Evolutionary conservation across 1,140 invertebrate species (phyloP).

Genomic region (fruit fly (Drosophila melanogaster)): DNA sequence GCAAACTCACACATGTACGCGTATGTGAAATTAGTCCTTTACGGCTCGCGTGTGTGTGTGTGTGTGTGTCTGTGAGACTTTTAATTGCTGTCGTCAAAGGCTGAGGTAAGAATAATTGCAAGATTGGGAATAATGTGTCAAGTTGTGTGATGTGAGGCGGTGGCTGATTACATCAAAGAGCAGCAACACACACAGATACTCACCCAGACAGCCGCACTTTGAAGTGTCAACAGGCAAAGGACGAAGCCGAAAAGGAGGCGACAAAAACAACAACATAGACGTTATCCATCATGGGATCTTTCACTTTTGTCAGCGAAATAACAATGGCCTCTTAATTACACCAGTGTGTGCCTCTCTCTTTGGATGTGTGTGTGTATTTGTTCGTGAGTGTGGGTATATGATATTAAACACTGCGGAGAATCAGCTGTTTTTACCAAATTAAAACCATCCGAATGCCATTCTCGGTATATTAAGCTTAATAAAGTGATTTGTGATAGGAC

Average conservation of each 20-base stretch:
- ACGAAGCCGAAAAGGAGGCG: conserved; percentile 38
- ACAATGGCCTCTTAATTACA: conserved; percentile 84
- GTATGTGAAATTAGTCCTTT: conserved; percentile 53
- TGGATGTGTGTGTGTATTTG: conserved; percentile 31
- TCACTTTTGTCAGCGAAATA: conserved; percentile 84
- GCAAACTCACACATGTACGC: conserved; percentile 27
- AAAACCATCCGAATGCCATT: neutral
- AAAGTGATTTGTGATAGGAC: too few relatives aligned
- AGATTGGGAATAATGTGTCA: conserved; percentile 82
- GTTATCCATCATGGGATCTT: conserved; percentile 84
- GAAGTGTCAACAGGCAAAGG: conserved; percentile 80
- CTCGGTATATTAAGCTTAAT: neutral
- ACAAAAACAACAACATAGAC: conserved; percentile 33
- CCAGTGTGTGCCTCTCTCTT: conserved; percentile 48
- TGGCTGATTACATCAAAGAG: conserved; percentile 76
- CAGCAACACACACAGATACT: conserved; percentile 9
- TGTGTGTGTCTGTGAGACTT: conserved; percentile 39
- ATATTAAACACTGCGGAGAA: conserved; percentile 8
- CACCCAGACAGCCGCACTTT: conserved; percentile 63
- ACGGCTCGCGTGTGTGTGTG: conserved; percentile 33
- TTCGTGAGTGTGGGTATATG: conserved; percentile 5
- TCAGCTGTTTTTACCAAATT: too few relatives aligned
- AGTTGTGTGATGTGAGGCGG: conserved; percentile 34
- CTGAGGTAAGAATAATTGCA: conserved; percentile 83
- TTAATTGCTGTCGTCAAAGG: conserved; percentile 80